phyloP scores from a whole-genome alignment of 2,888 invertebrate species.

The Resseliella maxima region DNA sequence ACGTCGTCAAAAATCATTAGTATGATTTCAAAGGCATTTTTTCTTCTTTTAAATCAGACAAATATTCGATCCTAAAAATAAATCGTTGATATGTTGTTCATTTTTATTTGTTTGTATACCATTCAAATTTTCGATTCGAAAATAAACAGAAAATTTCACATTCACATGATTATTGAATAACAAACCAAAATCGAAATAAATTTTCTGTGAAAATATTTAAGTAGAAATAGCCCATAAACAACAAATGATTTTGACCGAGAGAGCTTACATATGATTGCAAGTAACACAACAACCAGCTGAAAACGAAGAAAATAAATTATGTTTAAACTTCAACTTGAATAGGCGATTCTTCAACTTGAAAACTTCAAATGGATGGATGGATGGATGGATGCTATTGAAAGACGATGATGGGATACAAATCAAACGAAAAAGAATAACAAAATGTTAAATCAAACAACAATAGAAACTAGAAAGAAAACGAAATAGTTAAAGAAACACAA shows the following conservation, averaged over 20 bases:
- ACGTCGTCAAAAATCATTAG: too few species aligned
- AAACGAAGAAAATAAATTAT: neutral
- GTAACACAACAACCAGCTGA: neutral
- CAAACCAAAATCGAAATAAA: neutral
- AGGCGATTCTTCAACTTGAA: neutral
- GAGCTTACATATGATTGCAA: neutral
- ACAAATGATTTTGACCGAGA: neutral
- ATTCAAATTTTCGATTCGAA: neutral
- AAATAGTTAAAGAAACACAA: too few species aligned
- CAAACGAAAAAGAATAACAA: neutral
- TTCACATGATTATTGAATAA: neutral
- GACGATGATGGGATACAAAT: neutral
- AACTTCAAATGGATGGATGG: neutral
- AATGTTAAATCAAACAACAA: too few species aligned
- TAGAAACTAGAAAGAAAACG: too few species aligned
- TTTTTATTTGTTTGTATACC: too few species aligned
- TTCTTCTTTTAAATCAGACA: too few species aligned
- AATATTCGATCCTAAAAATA: neutral
- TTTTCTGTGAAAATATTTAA: neutral
- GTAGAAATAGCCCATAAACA: neutral
- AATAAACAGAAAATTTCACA: neutral
- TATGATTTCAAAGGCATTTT: too few species aligned
- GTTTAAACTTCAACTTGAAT: neutral
- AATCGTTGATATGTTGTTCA: neutral
- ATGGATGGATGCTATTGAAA: conserved; percentile 12